These are phyloP conservation scores for Calephelis virginiensis DNA, from an alignment of 1,140 invertebrate genomes.

Conservation along the genomic window DNA sequence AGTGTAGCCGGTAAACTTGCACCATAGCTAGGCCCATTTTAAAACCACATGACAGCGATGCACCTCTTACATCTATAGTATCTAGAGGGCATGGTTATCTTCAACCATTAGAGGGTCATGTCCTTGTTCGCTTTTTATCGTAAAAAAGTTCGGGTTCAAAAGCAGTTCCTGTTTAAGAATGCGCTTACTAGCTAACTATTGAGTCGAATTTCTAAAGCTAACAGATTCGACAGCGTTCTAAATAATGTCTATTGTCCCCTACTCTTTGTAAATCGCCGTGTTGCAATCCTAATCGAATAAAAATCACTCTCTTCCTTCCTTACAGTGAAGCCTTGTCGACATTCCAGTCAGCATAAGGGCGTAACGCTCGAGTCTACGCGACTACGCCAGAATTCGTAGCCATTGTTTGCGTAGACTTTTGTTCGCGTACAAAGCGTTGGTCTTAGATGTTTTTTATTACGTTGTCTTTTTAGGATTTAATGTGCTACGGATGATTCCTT, in stretches of 20 bases:
- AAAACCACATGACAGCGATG: too few relatives aligned
- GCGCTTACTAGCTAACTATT: neutral
- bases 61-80: too few relatives aligned
- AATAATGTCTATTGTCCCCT: constrained; percentile 16
- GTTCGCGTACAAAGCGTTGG: constrained; percentile 3
- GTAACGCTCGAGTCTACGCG: constrained; percentile 36
- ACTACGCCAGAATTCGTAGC: constrained; percentile 28
- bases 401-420: constrained; percentile 22
- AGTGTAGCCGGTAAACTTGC: too few relatives aligned
- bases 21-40: too few relatives aligned
- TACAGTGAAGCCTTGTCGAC: constrained; percentile 31
- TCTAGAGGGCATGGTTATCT: too few relatives aligned
- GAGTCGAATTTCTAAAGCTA: neutral
- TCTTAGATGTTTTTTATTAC: neutral
- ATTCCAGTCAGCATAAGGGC: constrained; percentile 38
- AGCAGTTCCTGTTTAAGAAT: too few relatives aligned
- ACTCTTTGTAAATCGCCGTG: constrained; percentile 37
- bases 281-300: constrained; percentile 53
- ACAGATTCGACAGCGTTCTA: neutral
- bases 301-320: constrained; percentile 61
- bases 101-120: too few relatives aligned
- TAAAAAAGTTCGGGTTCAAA: too few relatives aligned
- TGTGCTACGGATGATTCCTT: too few relatives aligned
- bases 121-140: too few relatives aligned
- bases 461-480: neutral